Evolutionary conservation across 2,888 invertebrate species (phyloP), one percentile per base, ranked within the genome.

Genomic region (Rhagophthalmus giganteus): DNA sequence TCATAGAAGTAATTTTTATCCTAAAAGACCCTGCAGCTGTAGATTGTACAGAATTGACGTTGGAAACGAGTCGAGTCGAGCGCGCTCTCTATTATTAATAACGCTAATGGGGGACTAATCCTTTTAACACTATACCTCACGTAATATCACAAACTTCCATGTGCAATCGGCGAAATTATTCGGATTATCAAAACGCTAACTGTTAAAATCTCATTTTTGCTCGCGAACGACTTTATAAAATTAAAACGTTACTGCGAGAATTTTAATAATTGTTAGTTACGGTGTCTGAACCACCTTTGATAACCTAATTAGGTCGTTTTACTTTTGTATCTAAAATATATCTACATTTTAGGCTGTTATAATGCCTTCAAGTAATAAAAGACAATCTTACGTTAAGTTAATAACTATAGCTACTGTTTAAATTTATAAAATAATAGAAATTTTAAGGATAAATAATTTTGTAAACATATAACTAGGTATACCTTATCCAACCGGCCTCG

Each of bases 61-160:
- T 20, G 7, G 20, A 3, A 20, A 7, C 20, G 4, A 20, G 20
- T 20, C 20, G 20, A 49, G 42, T 39, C 32, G 50, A 48, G n/a
- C n/a, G 46, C 40, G 44, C 47, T 45, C 46, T 49, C 37, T 41
- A 53, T 53, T 58, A 58, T 58, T 58, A 58, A 53, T 53, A 53
- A 41, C 50, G 50, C 58, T 58, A 58, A 58, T 58, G 58, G 46
- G 33, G 12, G 46, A 31, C 46, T 52, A 52, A 52, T 52, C 52
- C 52, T 37, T 52, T 52, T 52, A 52, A 46, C 41, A 40, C 28
- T 51, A 39, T 31, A 52, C 45, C 28, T 28, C 33, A 25, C 20
- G 41, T 48, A 35, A 50, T 50, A 45, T 50, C 44, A 38, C 30
- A 24, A 34, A 39, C 44, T 45, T 32, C 50, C 50, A 44, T 50